These are phyloP conservation scores for Callionymus lyra DNA, from an alignment of 2,113 vertebrate species.

Conservation along the genomic window DNA sequence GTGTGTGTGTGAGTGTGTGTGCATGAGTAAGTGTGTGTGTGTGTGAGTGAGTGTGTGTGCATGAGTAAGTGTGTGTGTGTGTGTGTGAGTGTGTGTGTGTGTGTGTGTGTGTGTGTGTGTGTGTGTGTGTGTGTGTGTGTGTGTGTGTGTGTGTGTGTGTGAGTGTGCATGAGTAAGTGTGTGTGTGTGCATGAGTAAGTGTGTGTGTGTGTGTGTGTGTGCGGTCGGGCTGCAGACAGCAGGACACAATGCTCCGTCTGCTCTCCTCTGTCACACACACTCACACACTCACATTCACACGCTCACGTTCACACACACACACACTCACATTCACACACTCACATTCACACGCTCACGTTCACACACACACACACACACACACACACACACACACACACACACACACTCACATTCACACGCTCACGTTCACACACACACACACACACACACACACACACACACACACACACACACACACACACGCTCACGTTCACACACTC, in stretches of 20 bases:
- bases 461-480: conserved; percentile 23
- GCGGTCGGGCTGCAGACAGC: conserved; percentile 26
- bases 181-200: too few relatives aligned
- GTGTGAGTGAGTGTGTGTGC: too few relatives aligned
- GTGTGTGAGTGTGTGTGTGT: conserved; percentile 6
- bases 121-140: too few relatives aligned
- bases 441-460: conserved; percentile 23
- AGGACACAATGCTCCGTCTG: conserved; percentile 23
- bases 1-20: too few relatives aligned
- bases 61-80: too few relatives aligned
- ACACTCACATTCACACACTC: too few relatives aligned
- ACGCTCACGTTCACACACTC: conserved; percentile 19
- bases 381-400: too few relatives aligned
- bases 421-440: conserved; percentile 30
- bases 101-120: too few relatives aligned
- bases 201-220: conserved; percentile 8
- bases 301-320: conserved; percentile 22
- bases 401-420: conserved; percentile 19
- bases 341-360: conserved; percentile 13
- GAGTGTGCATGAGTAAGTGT: too few relatives aligned
- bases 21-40: too few relatives aligned
- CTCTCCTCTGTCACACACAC: conserved; percentile 29
- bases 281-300: too few relatives aligned
- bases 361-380: conserved; percentile 24
- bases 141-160: too few relatives aligned